Evolutionary conservation across 2,113 vertebrate genomes (phyloP).

Genomic region (Phrynocephalus versicolor): DNA sequence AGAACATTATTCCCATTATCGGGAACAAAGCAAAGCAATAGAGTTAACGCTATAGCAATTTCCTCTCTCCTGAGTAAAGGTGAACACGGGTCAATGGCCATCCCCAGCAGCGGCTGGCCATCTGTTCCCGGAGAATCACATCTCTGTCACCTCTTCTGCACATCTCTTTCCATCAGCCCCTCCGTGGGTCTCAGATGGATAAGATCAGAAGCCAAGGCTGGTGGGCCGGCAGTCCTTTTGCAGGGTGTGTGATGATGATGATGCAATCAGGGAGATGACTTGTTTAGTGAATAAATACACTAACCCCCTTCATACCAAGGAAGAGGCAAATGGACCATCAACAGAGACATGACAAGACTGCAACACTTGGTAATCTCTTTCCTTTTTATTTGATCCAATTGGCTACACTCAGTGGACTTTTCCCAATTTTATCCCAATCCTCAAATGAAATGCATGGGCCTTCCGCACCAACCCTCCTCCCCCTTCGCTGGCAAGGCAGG

Average conservation of each 20-base stretch:
- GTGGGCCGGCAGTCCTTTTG: background rate
- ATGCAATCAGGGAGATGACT: background rate
- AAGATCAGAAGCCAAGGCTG: background rate
- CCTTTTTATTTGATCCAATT: too few relatives aligned
- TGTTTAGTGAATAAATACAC: background rate
- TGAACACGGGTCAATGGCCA: background rate
- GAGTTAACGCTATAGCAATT: conserved; percentile 9
- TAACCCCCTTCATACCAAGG: background rate
- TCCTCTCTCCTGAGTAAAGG: background rate
- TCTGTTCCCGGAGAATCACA: background rate
- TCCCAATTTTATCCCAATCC: too few relatives aligned
- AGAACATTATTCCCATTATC: background rate
- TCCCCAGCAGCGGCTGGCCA: background rate
- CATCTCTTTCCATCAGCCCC: background rate
- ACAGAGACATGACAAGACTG: too few relatives aligned
- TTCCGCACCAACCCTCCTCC: too few relatives aligned
- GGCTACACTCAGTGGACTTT: too few relatives aligned
- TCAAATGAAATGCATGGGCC: too few relatives aligned
- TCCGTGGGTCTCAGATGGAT: background rate
- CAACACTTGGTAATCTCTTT: too few relatives aligned
- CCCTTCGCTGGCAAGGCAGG: too few relatives aligned
- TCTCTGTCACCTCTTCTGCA: background rate
- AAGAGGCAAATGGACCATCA: too few relatives aligned
- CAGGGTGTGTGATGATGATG: background rate
- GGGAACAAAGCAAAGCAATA: background rate